Conservation (phyloP, 2,797 vertebrate genomes). For the Erithacus rubecula region DNA sequence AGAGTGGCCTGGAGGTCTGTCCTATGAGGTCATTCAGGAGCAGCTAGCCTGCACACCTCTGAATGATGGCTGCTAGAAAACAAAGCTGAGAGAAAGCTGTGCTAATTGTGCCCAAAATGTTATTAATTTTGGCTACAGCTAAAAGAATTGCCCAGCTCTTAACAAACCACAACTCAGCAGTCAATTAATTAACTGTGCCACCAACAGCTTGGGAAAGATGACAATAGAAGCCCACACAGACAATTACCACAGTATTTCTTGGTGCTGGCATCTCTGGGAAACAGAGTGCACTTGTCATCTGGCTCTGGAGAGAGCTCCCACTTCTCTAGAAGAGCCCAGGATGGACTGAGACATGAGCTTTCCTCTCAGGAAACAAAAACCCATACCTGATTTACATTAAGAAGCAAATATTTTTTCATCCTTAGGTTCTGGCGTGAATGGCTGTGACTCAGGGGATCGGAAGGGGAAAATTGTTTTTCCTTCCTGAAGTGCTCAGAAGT, state of each 20-base stretch:
- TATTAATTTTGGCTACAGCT: conserved; percentile 20
- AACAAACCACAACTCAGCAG: background rate
- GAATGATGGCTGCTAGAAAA: conserved; percentile 13
- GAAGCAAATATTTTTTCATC: background rate
- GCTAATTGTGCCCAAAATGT: conserved; percentile 17
- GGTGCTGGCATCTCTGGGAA: background rate
- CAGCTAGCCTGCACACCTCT: background rate
- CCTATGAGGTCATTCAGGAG: conserved; percentile 23
- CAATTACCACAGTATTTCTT: background rate
- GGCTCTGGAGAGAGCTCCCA: background rate
- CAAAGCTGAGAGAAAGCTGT: conserved; percentile 35
- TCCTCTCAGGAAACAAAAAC: too few species aligned
- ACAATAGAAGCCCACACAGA: fast-evolving
- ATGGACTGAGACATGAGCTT: background rate
- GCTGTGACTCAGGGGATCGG: background rate
- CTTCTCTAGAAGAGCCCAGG: background rate
- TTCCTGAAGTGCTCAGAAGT: background rate
- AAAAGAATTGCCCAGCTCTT: conserved; percentile 42
- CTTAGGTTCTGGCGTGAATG: background rate
- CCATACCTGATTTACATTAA: background rate
- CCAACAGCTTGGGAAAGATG: background rate
- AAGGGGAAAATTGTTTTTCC: background rate
- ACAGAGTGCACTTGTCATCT: fast-evolving
- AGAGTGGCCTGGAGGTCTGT: background rate
- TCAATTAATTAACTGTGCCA: conserved; percentile 4